Evolutionary conservation across 2,888 invertebrate species (phyloP).

Genomic region (Drosophila quinaria): DNA sequence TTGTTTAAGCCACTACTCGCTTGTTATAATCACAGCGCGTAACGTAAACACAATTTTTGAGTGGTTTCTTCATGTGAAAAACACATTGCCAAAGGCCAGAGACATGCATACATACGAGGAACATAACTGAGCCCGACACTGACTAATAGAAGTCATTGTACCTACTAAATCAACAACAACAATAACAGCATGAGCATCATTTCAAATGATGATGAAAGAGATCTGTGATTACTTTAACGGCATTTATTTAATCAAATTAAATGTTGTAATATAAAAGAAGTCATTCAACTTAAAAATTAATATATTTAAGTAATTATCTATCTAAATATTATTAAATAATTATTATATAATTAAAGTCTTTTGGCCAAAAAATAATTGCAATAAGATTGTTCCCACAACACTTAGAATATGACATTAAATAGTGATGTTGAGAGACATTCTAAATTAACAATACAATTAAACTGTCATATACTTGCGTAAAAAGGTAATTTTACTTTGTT

Average conservation of each 20-base stretch:
- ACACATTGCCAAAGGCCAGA: slow-evolving; percentile 50
- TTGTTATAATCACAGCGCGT: slow-evolving; percentile 78
- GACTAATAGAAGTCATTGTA: slow-evolving; percentile 51
- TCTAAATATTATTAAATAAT: background rate
- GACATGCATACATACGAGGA: slow-evolving; percentile 5
- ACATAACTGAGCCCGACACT: slow-evolving; percentile 37
- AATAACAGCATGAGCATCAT: background rate
- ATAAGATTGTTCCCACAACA: background rate
- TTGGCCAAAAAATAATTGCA: background rate
- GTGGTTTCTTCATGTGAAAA: slow-evolving; percentile 72
- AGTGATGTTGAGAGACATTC: background rate
- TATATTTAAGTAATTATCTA: background rate
- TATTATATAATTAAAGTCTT: background rate
- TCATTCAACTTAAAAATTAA: background rate
- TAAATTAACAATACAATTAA: background rate
- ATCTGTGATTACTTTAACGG: background rate
- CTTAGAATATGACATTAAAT: background rate
- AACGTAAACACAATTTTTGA: slow-evolving; percentile 78
- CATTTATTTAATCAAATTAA: background rate
- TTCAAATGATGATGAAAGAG: background rate
- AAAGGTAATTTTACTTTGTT: no score
- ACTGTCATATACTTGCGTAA: background rate
- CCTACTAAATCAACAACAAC: slow-evolving; percentile 20
- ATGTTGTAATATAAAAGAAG: background rate
- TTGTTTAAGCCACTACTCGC: slow-evolving; percentile 48